Base-by-base conservation (phyloP, 2,113 vertebrate species). In the Notarius quadriscutis region DNA sequence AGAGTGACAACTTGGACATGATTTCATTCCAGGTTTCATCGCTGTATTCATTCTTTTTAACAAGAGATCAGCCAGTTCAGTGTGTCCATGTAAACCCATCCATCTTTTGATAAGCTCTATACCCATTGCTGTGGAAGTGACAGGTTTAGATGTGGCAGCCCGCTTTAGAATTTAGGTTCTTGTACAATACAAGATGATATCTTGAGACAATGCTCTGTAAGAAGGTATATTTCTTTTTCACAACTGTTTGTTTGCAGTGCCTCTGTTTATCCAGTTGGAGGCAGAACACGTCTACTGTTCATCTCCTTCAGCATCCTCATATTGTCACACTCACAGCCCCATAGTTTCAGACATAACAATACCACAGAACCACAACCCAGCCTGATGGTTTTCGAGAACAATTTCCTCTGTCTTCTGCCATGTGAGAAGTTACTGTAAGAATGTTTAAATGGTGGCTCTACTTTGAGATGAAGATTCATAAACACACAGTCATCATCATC, bases 401-500 rank as follows among this genome's bases (percentile, higher is more conserved):
- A 10, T 34, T 83, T 81, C 79, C 53, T 58, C 7, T 72, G 11
- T 12, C n/a, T 11, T n/a, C 15, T 4, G 22, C 1, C 20, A 10
- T 18, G 30, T 69, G 7, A 9, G 62, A n/a, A 7, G 4, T 67
- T 25, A 41, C n/a, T 27, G 48, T 30, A 30, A 30, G 27, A 41
- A 48, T 4, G 8, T 69, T 18, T 18, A 55, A 81, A 78, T n/a
- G 5, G 5, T 80, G 48, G 18, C 8, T 53, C 17, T 62, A 34
- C 17, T 34, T 62, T 67, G 51, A 55, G 18, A 86, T 86, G 84
- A 69, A 80, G 60, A 55, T 69, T 71, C 22, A 69, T n/a, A 55
- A 71, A 86, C 63, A 81, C 22, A 18, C 51, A 22, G 18, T 2
- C 48, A 57, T 71, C 63, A 11, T 81, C 53, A 1, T 71, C 27